A percentile compares a stretch with the other conserved stretches of the same genome.
These are phyloP conservation scores for Drosophila erecta DNA, from an alignment of 1,140 invertebrate genomes.

Conservation along the genomic window DNA sequence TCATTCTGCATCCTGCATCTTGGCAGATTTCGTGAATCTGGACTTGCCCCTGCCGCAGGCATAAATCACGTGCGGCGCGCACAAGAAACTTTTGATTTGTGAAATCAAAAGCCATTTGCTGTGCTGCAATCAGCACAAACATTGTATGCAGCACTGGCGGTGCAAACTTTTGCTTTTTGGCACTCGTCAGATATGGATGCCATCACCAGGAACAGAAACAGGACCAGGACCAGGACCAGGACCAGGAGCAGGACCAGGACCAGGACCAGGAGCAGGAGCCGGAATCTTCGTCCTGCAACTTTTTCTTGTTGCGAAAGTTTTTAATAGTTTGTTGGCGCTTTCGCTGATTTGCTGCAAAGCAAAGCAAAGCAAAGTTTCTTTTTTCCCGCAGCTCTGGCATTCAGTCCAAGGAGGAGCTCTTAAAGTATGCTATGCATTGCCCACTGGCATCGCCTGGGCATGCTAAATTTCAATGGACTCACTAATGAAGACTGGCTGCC, in stretches of 20 bases:
- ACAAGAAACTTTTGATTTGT: conserved; percentile 84
- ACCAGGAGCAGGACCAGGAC: conserved; percentile 17
- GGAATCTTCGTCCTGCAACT: conserved; percentile 69
- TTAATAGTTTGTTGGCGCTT: conserved; percentile 82
- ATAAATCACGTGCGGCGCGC: conserved; percentile 81
- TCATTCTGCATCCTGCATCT: neutral
- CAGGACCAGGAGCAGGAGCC: conserved; percentile 4
- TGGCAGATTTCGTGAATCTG: conserved; percentile 27
- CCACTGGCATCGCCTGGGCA: conserved; percentile 8
- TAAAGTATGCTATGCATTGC: conserved; percentile 60
- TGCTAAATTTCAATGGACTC: conserved; percentile 66
- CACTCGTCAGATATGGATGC: conserved; percentile 81
- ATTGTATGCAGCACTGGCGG: conserved; percentile 70
- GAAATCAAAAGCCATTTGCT: conserved; percentile 85
- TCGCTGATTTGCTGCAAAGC: conserved; percentile 75
- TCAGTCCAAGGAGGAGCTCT: conserved; percentile 22
- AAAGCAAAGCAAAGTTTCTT: conserved; percentile 51
- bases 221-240: conserved; percentile 8
- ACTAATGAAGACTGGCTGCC: conserved; percentile 61
- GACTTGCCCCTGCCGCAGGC: conserved; percentile 60
- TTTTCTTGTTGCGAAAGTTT: conserved; percentile 79
- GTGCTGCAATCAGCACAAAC: conserved; percentile 84
- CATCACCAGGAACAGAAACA: conserved; percentile 47
- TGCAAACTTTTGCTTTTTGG: conserved; percentile 78
- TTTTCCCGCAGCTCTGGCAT: conserved; percentile 13